A percentile compares a stretch with the other conserved stretches of the same genome.
These are phyloP conservation scores for Macrophya alboannulata DNA, from an alignment of 2,888 invertebrate genomes.

Conservation along the genomic window DNA sequence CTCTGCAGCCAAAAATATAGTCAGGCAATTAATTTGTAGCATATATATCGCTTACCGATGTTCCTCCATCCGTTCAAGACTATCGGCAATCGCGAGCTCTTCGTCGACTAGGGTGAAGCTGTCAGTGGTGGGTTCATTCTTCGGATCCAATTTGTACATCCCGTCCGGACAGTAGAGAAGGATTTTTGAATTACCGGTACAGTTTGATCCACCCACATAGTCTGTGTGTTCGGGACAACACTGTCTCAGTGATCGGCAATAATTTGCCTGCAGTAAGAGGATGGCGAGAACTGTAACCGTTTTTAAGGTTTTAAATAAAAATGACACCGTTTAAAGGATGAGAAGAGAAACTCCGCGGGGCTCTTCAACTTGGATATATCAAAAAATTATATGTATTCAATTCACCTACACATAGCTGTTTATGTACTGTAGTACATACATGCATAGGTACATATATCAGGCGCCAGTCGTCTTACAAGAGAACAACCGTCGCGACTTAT, in stretches of 20 bases:
- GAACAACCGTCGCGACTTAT: no score
- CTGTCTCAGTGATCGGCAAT: constrained; percentile 36
- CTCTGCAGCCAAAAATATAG: not conserved
- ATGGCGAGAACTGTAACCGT: constrained; percentile 53
- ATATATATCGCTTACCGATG: not conserved
- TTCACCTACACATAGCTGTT: no score
- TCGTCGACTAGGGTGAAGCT: constrained; percentile 56
- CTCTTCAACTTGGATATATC: not conserved
- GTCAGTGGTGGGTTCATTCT: constrained; percentile 58
- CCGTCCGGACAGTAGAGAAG: constrained; percentile 66
- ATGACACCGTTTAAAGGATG: not conserved
- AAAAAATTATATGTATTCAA: not conserved
- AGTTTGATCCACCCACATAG: constrained; percentile 59
- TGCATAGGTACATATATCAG: not conserved
- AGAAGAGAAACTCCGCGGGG: no score
- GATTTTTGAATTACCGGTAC: constrained; percentile 67
- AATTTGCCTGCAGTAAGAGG: constrained; percentile 59
- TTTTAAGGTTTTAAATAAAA: not conserved
- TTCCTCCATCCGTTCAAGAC: not conserved
- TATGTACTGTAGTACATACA: not conserved
- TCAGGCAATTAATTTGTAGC: not conserved
- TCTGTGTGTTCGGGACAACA: constrained; percentile 18
- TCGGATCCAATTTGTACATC: constrained; percentile 70
- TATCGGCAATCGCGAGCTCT: not conserved
- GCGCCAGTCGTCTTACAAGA: no score